phyloP scores from a whole-genome alignment of 1,140 invertebrate genomes.

The Drosophila navojoa region DNA sequence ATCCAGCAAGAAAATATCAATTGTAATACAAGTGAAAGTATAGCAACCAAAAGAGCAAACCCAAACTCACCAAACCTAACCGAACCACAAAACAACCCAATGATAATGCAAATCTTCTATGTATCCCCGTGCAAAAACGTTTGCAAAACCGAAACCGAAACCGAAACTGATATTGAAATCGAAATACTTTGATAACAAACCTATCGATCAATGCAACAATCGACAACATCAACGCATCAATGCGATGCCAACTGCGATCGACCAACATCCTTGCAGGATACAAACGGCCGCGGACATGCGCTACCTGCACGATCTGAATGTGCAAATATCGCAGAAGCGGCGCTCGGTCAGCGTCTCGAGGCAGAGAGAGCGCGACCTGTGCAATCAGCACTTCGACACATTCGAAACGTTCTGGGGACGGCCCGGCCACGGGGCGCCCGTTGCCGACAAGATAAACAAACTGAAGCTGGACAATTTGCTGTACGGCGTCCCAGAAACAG shows the following conservation, averaged over 20 bases:
- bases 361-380: slow-evolving; percentile 85
- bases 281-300: slow-evolving; percentile 71
- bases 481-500: slow-evolving; percentile 61
- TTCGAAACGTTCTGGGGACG: slow-evolving; percentile 88
- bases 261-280: slow-evolving; percentile 49
- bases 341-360: slow-evolving; percentile 73
- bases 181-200: slow-evolving; percentile 32
- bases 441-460: slow-evolving; percentile 70
- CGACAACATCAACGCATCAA: slow-evolving; percentile 17
- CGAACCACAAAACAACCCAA: slow-evolving; percentile 56
- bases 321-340: slow-evolving; percentile 83
- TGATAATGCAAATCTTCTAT: slow-evolving; percentile 81
- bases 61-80: slow-evolving; percentile 59
- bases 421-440: slow-evolving; percentile 87
- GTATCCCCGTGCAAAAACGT: slow-evolving; percentile 63
- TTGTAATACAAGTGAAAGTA: slow-evolving; percentile 83
- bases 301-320: slow-evolving; percentile 81
- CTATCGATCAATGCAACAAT: slow-evolving; percentile 24
- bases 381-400: slow-evolving; percentile 87
- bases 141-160: slow-evolving; percentile 46
- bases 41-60: slow-evolving; percentile 79
- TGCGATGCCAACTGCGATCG: background rate
- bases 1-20: slow-evolving; percentile 80
- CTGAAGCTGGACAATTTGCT: slow-evolving; percentile 83
- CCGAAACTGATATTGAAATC: slow-evolving; percentile 30